Conservation (phyloP, 2,113 vertebrate species). For the Egretta garzetta region DNA sequence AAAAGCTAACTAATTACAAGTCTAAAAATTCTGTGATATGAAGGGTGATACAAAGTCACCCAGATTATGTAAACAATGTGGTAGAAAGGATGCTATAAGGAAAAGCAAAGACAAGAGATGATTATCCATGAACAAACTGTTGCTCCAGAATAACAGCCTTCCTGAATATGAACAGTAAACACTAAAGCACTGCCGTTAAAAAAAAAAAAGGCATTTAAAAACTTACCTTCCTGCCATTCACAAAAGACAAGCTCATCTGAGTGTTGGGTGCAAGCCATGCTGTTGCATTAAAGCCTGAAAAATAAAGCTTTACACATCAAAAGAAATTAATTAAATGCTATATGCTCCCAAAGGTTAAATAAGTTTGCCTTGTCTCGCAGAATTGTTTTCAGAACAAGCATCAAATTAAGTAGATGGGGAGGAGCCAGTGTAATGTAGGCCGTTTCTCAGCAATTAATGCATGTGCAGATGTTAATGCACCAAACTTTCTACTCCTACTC, state of each 20-base stretch:
- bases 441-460: not conserved
- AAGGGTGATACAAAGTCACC: not conserved
- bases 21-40: not conserved
- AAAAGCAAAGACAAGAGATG: not conserved
- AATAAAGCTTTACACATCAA: not conserved
- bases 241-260: constrained; percentile 69
- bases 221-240: constrained; percentile 74
- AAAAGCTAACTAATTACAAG: not conserved
- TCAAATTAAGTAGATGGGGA: not conserved
- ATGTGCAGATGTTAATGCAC: not conserved
- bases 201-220: not conserved
- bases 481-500: not conserved
- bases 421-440: not conserved
- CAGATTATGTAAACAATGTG: not conserved
- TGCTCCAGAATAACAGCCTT: not conserved
- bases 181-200: not conserved
- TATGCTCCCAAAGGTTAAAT: not conserved
- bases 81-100: not conserved
- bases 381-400: not conserved
- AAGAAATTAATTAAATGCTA: not conserved
- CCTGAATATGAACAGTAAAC: not conserved
- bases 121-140: not conserved
- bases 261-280: not conserved
- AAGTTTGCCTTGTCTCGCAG: not conserved
- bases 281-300: not conserved